Percentiles rank a stretch among this genome's conserved stretches.
phyloP scores from a whole-genome alignment of 2,797 vertebrate species.

The Acipenser transmontanus region DNA sequence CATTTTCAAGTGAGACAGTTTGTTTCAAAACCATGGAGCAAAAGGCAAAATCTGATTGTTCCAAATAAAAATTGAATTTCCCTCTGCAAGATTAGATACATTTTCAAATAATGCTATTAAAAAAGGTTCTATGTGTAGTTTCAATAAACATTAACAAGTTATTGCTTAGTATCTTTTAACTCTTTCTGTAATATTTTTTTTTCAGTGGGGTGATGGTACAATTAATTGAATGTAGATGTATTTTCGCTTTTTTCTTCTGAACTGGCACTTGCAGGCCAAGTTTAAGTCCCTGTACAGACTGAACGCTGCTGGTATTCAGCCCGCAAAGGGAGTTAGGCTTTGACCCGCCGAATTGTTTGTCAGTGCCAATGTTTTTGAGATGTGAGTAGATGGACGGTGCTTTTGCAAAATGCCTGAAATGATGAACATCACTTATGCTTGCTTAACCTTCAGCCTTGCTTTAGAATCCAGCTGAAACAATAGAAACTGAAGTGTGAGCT shows the following conservation, averaged over 20 bases:
- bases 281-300: too few species aligned
- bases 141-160: slow-evolving; percentile 50
- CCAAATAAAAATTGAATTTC: slow-evolving; percentile 46
- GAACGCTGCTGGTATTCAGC: too few species aligned
- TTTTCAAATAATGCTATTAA: slow-evolving; percentile 47
- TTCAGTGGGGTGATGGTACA: too few species aligned
- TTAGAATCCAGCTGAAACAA: slow-evolving; percentile 27
- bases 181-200: slow-evolving; percentile 30
- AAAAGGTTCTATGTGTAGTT: slow-evolving; percentile 44
- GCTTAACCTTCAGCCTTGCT: slow-evolving; percentile 45
- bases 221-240: background rate
- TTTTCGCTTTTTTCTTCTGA: background rate
- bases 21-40: slow-evolving; percentile 42
- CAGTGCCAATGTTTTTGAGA: slow-evolving; percentile 39
- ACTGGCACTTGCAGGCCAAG: background rate
- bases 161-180: slow-evolving; percentile 42
- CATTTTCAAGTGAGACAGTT: slow-evolving; percentile 41
- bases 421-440: slow-evolving; percentile 49
- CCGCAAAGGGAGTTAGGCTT: slow-evolving; percentile 22
- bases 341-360: slow-evolving; percentile 43
- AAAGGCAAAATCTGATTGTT: slow-evolving; percentile 48
- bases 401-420: slow-evolving; percentile 42
- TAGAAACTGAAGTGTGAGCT: slow-evolving; percentile 15
- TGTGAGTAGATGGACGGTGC: slow-evolving; percentile 48
- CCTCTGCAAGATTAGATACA: slow-evolving; percentile 42